Conservation (phyloP, 64 coral and sea anemone genomes). For the Exaiptasia diaphana region DNA sequence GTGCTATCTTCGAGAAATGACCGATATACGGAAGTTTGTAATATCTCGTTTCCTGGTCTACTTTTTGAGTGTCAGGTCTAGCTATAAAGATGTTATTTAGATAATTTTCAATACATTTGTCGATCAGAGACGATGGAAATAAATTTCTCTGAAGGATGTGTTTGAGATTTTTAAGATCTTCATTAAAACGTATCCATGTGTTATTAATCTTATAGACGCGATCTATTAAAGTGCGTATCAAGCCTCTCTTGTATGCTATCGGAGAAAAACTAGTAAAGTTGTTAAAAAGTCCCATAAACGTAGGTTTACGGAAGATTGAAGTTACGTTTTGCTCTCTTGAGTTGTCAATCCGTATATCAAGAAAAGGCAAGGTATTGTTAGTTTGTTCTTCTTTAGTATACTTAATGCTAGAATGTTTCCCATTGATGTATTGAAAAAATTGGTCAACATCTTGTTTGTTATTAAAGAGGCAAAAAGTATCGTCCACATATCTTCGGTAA, state of each 20-base stretch:
- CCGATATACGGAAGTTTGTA: conserved; percentile 32
- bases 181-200: background rate
- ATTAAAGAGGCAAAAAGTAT: conserved; percentile 8
- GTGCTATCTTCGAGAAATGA: background rate
- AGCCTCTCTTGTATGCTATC: background rate
- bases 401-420: background rate
- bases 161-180: background rate
- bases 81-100: background rate
- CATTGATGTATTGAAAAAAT: conserved; percentile 20
- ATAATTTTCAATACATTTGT: background rate
- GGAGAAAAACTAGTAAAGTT: conserved; percentile 7
- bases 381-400: background rate
- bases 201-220: conserved; percentile 7
- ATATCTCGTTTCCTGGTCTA: background rate
- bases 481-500: conserved; percentile 4
- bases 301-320: background rate
- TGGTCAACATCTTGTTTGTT: background rate
- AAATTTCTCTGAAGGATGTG: conserved; percentile 1
- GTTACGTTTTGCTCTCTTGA: background rate
- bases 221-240: background rate
- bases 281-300: background rate
- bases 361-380: background rate
- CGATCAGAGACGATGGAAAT: background rate
- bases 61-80: background rate
- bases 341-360: background rate